A percentile compares a stretch with the other conserved stretches of the same genome.
These are phyloP conservation scores for Mycteria americana DNA, from an alignment of 2,797 vertebrate species.

Conservation along the genomic window DNA sequence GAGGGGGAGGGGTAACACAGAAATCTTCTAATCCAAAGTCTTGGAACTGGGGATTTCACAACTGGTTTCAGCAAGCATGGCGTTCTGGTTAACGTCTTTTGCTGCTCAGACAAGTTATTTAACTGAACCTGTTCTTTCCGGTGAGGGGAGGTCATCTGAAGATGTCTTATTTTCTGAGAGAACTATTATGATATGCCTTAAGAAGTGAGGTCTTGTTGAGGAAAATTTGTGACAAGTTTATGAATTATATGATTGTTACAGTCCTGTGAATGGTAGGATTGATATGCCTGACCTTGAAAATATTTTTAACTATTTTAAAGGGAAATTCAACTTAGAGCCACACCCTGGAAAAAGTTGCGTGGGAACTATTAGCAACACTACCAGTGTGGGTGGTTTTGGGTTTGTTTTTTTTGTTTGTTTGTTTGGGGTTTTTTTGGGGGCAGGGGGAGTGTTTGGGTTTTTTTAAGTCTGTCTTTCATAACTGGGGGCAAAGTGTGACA, in stretches of 20 bases:
- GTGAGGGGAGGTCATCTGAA: not conserved
- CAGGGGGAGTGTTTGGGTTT: too few relatives aligned
- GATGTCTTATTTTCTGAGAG: not conserved
- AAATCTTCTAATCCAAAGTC: not conserved
- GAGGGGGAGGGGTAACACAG: not conserved
- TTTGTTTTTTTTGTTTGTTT: fast-evolving
- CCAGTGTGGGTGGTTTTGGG: too few relatives aligned
- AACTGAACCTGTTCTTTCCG: not conserved
- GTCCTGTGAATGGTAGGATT: not conserved
- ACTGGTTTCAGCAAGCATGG: not conserved
- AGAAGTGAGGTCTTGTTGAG: not conserved
- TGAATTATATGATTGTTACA: not conserved
- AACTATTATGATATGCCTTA: not conserved
- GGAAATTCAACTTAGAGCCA: not conserved
- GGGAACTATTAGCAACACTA: not conserved
- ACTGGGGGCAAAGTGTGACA: not conserved
- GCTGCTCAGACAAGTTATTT: not conserved
- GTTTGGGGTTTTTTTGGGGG: not conserved
- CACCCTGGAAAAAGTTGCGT: not conserved
- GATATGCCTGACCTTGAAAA: not conserved
- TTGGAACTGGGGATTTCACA: not conserved
- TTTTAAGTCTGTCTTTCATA: not conserved
- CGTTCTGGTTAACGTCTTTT: not conserved
- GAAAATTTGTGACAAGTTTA: not conserved
- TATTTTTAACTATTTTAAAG: not conserved